Base-by-base conservation (phyloP, 2,797 vertebrate species). In the Neostethus bicornis region DNA sequence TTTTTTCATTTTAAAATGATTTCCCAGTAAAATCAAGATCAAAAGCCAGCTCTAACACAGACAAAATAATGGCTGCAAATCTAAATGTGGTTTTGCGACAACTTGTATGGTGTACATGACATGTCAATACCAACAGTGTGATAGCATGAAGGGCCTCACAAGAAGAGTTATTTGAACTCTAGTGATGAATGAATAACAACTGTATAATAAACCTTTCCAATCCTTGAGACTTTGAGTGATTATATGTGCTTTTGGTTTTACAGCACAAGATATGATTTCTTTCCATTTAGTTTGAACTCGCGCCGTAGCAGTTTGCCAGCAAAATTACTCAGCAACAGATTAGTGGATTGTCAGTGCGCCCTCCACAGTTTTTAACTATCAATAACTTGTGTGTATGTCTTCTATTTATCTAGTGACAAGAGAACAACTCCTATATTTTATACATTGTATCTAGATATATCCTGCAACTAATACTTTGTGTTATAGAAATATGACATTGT, bases 261-360 rank as follows among this genome's bases (percentile, higher is more conserved):
- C 41, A 63, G 60, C 60, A 65, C 52, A 52, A 68, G 25, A 52
- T 44, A 44, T 61, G 49, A 42, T 67, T 68, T 44, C n/a, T 66
- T 51, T 24, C 31, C 35, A 38, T 51, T 38, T 44, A 34, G 52
- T 23, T 64, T 35, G 44, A 60, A 57, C 35, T 57, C 48, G 29
- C 46, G 34, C 31, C 17, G 37, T 43, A 44, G 53, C 25, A 49
- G 24, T 43, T 62, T 54, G 37, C 54, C 65, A 53, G 35, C 57
- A 58, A 73, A 62, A 67, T 2, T n/a, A n/a, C n/a, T n/a, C n/a
- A n/a, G n/a, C n/a, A n/a, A n/a, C 50, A 55, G 73, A 77, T 71
- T 79, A 69, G 71, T 75, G 79, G 87, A 90, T 90, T 90, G 89
- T 90, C 89, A 84, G 83, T 85, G 86, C 87, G 50, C 76, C 76